Base-by-base conservation (phyloP, 1,140 invertebrate genomes). In the Subanguina moxae region DNA sequence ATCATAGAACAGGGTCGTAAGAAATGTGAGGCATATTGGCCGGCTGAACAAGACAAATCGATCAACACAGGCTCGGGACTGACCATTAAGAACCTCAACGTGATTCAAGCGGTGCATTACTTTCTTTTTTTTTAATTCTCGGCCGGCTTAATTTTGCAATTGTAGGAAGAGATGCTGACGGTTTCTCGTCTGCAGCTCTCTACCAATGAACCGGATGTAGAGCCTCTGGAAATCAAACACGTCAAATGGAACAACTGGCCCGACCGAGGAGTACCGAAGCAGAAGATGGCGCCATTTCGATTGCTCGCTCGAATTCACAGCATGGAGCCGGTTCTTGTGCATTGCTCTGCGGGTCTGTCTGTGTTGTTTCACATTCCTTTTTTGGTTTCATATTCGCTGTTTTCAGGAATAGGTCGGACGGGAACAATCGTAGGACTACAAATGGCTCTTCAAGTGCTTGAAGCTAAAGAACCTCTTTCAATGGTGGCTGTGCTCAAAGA, bases 331-430 rank as follows among this genome's bases (percentile, higher is more conserved):
- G 19, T 56, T 0, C 28, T 78, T 15, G 75, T 75, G n/a, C 73
- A 75, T 63, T 75, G 73, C 38, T 75, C 73, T 9, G 73, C 73
- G 1, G 73, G 32, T 38, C 11, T 3, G 32, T 38, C 3, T 38
- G 3, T 38, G 3, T 38, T 5, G 11, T 38, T 38, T 38, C 3
- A 5, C 3, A 11, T 5, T 38, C 32, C 32, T 38, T 38, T 3
- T 11, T n/a, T n/a, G n/a, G n/a, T n/a, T n/a, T n/a, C n/a, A 5
- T 38, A 38, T 38, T 38, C 11, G 11, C 32, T 38, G 3, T 56
- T 56, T 64, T 63, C 45, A 64, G 94, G 94, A 13, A 96, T 97
- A 78, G 94, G 94, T 57, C 86, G 94, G 76, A 97, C 94, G 85
- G 94, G 94, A 7, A 77, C 74, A 32, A 72, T 75, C 17, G 74